Evolutionary conservation across 2,888 invertebrate genomes (phyloP), one percentile per base, ranked within the genome.

Genomic region (Podotricha telesiphe): DNA sequence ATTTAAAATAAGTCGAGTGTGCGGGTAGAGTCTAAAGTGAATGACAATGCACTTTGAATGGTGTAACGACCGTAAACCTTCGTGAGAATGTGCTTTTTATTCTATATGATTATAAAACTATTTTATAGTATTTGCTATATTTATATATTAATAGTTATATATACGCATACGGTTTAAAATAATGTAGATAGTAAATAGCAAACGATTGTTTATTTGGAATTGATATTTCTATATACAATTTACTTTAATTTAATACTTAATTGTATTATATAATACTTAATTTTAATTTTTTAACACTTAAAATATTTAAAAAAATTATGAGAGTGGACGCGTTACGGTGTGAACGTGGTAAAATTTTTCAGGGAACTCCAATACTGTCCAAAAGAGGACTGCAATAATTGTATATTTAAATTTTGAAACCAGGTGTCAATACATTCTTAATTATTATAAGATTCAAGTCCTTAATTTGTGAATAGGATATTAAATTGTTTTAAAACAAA

Each of bases 1-100:
- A 28, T 45, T 59, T n/a, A 22, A 59, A 58, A 58, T 58, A 42
- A 55, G 55, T 19, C 7, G 63, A 68, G 45, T 48, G 45, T 40
- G 45, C 48, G 53, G 42, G 51, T 76, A 75, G 78, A 79, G 83
- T 80, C 82, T 79, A 80, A 77, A 80, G 77, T 78, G 79, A 79
- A 85, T 86, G 86, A 86, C 84, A 84, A 70, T 79, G 86, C 85
- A 82, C 71, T 84, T 83, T 76, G 77, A 77, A 78, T 80, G 70
- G 79, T 77, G 77, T 82, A 80, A 81, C 80, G 84, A 83, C 82
- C 82, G 77, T 56, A 34, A 56, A 61, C 69, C 68, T 68, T 55
- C 20, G 62, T 71, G 61, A 69, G 58, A 48, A 28, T 48, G 40
- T 42, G 64, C 64, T 64, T 58, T 64, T 64, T 68, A 64, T 48